Base-by-base conservation (phyloP, 2,888 invertebrate species). In the Chromoteleia sp. region DNA sequence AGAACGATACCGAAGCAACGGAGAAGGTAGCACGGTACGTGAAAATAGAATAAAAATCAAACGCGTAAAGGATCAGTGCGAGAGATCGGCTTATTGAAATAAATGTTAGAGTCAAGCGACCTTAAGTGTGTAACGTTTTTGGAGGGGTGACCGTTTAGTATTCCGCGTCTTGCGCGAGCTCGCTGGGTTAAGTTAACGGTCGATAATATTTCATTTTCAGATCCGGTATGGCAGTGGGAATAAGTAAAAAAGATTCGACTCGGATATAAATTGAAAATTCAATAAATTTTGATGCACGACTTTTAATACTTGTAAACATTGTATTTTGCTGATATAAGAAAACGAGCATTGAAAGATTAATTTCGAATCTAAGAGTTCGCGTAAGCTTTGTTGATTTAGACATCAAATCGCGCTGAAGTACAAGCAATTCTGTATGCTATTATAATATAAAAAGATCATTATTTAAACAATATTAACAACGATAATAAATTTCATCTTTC, bases 101-200 rank as follows among this genome's bases (percentile, higher is more conserved):
- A 61, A 77, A 61, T 70, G 61, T n/a, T 5, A 6, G 3, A 58
- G 76, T 56, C 68, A 58, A 67, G 76, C 54, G 54, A n/a, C 15
- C 50, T 58, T 75, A 25, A 58, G 41, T 14, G 21, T 41, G 56
- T 3, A 19, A 41, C 36, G 54, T 14, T 33, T 45, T 48, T 19
- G 43, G 52, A 68, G n/a, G 29, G 76, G 68, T 68, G 45, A 76
- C 76, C 68, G 68, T 59, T 75, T 75, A 67, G 67, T 67, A 75
- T 75, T 75, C 75, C 50, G 36, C 41, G 30, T 33, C 48, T 52
- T 50, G 12, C 52, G 52, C 67, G 58, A 48, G 65, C 56, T 58
- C 19, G 48, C 58, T 29, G 52, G 30, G 19, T 58, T 63, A 59
- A 58, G 12, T 50, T 54, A 43, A 76, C 43, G 56, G 58, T 70